Evolutionary conservation across 1,140 invertebrate species (phyloP).

Genomic region (Magallana angulata): DNA sequence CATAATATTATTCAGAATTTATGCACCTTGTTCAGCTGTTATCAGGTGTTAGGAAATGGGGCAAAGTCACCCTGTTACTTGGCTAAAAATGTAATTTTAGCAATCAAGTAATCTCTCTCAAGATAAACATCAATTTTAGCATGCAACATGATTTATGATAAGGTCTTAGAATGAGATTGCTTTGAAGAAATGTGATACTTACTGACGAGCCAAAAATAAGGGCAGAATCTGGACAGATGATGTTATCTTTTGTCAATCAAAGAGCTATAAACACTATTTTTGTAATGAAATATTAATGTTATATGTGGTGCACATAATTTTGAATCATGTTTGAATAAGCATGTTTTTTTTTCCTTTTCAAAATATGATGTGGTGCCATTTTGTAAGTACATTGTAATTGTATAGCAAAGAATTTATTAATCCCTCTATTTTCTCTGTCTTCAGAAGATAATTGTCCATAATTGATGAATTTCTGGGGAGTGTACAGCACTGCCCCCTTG

Average conservation of each 20-base stretch:
- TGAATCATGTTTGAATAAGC: constrained; percentile 31
- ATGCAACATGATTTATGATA: neutral
- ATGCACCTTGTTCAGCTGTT: neutral
- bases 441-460: constrained; percentile 10
- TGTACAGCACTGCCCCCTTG: constrained; percentile 11
- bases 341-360: constrained; percentile 37
- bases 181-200: constrained; percentile 30
- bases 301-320: constrained; percentile 25
- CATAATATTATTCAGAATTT: neutral
- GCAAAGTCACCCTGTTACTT: neutral
- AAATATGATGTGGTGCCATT: constrained; percentile 32
- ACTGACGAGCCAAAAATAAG: constrained; percentile 22
- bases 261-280: constrained; percentile 22
- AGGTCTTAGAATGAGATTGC: neutral
- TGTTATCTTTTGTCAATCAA: constrained; percentile 30
- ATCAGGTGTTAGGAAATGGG: neutral
- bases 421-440: constrained; percentile 22
- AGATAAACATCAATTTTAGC: neutral
- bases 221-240: constrained; percentile 10
- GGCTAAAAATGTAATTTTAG: neutral
- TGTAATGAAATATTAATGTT: constrained; percentile 27
- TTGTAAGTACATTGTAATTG: constrained; percentile 2
- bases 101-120: neutral
- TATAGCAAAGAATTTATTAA: constrained; percentile 29
- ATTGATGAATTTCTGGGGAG: constrained; percentile 7